phyloP scores from a whole-genome alignment of 2,113 vertebrate species.

The Apteryx mantelli region DNA sequence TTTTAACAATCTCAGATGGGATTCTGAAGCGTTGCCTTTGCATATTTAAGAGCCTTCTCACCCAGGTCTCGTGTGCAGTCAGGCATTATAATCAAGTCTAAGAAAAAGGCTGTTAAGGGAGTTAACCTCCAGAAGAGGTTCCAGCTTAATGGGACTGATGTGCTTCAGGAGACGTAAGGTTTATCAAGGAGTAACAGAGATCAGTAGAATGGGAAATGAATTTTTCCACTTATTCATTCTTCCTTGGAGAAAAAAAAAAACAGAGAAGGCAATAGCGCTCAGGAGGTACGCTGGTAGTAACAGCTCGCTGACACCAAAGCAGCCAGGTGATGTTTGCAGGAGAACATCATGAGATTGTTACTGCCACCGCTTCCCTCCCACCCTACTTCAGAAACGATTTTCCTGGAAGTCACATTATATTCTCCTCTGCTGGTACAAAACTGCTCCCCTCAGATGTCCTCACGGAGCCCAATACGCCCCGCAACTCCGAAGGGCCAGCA shows the following conservation, averaged over 20 bases:
- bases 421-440: neutral
- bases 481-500: too few species aligned
- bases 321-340: neutral
- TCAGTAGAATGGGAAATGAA: rapidly evolving
- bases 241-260: neutral
- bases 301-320: neutral
- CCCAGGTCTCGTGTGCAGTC: too few species aligned
- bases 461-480: rapidly evolving
- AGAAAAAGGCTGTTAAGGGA: neutral
- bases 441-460: rapidly evolving
- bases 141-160: neutral
- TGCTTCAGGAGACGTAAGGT: rapidly evolving
- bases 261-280: rapidly evolving
- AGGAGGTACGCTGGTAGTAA: neutral
- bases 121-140: neutral
- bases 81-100: too few species aligned
- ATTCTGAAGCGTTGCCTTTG: neutral
- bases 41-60: neutral
- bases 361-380: neutral
- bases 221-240: neutral
- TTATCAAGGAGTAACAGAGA: neutral
- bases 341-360: rapidly evolving
- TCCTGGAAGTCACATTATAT: neutral
- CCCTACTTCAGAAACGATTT: rapidly evolving
- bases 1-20: neutral